Conservation (phyloP, 2,797 vertebrate species). For the Simalia tracyae region DNA sequence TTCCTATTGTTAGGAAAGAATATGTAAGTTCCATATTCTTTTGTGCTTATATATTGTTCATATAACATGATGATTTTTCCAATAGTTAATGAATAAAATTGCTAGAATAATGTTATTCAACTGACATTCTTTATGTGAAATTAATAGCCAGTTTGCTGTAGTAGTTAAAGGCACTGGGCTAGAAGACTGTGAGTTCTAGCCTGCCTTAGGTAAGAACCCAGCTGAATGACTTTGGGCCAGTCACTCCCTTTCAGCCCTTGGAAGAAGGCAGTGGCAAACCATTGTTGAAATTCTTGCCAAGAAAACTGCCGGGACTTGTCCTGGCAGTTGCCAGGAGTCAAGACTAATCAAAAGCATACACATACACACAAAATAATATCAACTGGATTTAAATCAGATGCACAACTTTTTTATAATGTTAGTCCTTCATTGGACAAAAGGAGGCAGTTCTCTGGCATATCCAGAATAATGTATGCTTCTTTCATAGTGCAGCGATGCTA, state of each 20-base stretch:
- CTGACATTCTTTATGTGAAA: slow-evolving; percentile 75
- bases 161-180: neutral
- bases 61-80: slow-evolving; percentile 56
- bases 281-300: neutral
- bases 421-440: slow-evolving; percentile 70
- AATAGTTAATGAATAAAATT: slow-evolving; percentile 71
- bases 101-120: slow-evolving; percentile 70
- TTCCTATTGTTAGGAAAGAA: slow-evolving; percentile 53
- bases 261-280: neutral
- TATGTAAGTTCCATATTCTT: slow-evolving; percentile 45
- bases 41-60: slow-evolving; percentile 63
- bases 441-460: slow-evolving; percentile 44
- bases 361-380: slow-evolving; percentile 27
- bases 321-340: too few relatives aligned
- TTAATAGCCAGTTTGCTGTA: neutral
- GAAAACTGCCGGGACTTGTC: neutral
- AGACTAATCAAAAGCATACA: neutral
- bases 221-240: neutral
- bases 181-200: neutral
- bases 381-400: slow-evolving; percentile 77
- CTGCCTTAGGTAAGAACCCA: neutral
- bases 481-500: slow-evolving; percentile 54
- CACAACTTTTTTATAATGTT: slow-evolving; percentile 70
- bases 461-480: slow-evolving; percentile 60
- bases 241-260: neutral